Evolutionary conservation across 2,113 vertebrate genomes (phyloP).

Genomic region (Murina feae): DNA sequence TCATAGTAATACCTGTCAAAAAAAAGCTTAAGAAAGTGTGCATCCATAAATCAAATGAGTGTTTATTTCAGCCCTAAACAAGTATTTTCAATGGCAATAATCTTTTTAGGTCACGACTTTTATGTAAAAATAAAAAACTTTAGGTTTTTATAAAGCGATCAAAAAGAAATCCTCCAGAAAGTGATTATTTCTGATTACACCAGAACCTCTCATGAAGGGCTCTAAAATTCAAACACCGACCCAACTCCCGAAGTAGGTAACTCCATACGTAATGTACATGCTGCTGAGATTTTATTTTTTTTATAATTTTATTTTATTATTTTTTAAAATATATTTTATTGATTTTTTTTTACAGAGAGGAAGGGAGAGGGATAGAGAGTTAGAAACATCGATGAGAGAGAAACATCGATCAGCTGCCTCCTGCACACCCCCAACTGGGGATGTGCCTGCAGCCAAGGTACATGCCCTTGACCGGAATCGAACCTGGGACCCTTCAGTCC

Average conservation of each 20-base stretch:
- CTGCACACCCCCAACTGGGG: no score
- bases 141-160: background rate
- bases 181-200: slow-evolving; percentile 5
- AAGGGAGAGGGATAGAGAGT: no score
- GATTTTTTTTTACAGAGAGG: no score
- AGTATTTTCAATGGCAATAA: background rate
- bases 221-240: slow-evolving; percentile 3
- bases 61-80: slow-evolving; percentile 17
- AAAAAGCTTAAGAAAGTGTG: background rate
- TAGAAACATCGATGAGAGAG: no score
- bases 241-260: background rate
- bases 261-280: background rate
- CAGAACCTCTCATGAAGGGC: background rate
- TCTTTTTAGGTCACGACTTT: background rate
- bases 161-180: background rate
- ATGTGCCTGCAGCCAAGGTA: no score
- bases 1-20: background rate
- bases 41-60: background rate
- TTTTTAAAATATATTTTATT: no score
- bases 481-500: no score
- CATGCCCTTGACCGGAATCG: no score
- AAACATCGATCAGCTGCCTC: no score
- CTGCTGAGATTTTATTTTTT: slow-evolving; percentile 18
- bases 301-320: no score
- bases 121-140: background rate